A percentile compares a stretch with the other conserved stretches of the same genome.
phyloP scores from a whole-genome alignment of 2,113 vertebrate genomes.

The Otolemur garnettii region DNA sequence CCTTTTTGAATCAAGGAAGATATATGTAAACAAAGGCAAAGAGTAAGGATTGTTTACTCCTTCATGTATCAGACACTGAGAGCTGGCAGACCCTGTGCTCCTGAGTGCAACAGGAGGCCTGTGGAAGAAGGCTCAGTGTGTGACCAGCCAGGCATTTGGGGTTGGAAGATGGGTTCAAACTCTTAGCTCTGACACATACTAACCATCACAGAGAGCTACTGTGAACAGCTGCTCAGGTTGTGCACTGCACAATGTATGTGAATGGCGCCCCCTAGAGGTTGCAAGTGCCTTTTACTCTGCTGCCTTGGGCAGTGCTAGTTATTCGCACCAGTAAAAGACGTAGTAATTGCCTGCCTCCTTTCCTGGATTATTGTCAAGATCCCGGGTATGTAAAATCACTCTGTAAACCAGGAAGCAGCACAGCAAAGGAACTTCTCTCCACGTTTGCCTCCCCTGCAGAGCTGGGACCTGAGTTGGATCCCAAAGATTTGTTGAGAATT shows the following conservation, averaged over 20 bases:
- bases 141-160: neutral
- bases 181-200: neutral
- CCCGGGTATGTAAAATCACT: fast-evolving
- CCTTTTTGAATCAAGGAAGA: neutral
- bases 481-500: neutral
- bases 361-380: neutral
- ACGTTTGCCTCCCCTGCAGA: neutral
- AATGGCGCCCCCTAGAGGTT: fast-evolving
- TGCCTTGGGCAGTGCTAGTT: fast-evolving
- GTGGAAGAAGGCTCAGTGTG: neutral
- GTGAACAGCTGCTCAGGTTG: neutral
- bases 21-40: neutral
- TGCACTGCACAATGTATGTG: neutral
- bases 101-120: neutral
- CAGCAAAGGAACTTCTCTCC: neutral
- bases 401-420: neutral
- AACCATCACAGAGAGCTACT: neutral
- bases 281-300: neutral
- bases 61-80: neutral
- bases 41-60: neutral
- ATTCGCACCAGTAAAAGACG: neutral
- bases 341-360: fast-evolving
- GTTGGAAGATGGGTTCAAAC: neutral
- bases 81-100: neutral
- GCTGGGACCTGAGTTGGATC: neutral